Evolutionary conservation across 2,113 vertebrate genomes (phyloP).

Genomic region (Hypanus sabinus): DNA sequence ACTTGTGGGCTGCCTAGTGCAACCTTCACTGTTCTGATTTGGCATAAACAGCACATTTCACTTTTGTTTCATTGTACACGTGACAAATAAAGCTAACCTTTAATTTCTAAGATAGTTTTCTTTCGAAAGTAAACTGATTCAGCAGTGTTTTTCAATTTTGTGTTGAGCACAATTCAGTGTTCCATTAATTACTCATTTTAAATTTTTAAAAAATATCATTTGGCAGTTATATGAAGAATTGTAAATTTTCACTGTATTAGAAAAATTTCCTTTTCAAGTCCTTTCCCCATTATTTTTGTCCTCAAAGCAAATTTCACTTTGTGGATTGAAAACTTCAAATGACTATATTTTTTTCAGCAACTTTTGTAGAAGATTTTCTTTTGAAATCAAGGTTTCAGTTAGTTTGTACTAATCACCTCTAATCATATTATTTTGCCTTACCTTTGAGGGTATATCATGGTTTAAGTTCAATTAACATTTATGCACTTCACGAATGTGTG

Average conservation of each 20-base stretch:
- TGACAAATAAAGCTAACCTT: too few species aligned
- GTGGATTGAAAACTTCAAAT: background rate
- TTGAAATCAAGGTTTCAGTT: background rate
- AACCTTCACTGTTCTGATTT: too few species aligned
- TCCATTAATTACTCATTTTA: background rate
- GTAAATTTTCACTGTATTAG: background rate
- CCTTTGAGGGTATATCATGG: background rate
- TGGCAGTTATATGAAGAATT: background rate
- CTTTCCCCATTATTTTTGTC: background rate
- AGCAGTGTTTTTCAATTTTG: background rate
- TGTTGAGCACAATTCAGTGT: background rate
- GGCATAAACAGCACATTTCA: too few species aligned
- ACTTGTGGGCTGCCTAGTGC: too few species aligned
- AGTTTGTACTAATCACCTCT: conserved; percentile 16
- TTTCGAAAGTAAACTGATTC: background rate
- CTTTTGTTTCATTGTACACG: too few species aligned
- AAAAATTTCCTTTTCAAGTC: background rate
- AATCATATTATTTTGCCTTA: background rate
- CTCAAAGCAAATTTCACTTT: background rate
- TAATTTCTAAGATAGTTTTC: too few species aligned
- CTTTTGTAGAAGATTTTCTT: background rate
- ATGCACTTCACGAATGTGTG: background rate
- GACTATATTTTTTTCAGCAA: background rate
- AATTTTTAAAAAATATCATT: background rate
- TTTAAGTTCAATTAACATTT: background rate